Base-by-base conservation (phyloP, 2,113 vertebrate genomes). In the Pontoporia blainvillei region DNA sequence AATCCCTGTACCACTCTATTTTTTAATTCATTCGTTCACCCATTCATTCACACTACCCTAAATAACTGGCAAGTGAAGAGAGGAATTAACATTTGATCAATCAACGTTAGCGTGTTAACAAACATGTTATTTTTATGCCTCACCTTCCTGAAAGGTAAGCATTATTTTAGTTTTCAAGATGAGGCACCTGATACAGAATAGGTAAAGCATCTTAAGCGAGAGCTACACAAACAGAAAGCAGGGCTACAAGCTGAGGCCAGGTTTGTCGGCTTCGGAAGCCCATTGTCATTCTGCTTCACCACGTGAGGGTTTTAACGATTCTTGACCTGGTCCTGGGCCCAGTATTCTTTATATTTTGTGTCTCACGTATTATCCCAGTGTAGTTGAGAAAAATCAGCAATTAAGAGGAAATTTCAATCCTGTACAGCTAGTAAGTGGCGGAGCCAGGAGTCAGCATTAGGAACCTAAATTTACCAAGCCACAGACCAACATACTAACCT, bases 221-320 rank as follows among this genome's bases (percentile, higher is more conserved):
- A 69, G 21, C 7, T 21, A 2, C 3, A n/a, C 14, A 27, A 2
- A 14, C 18, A 36, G 14, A 25, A 29, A 49, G 46, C 9, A n/a
- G 11, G 23, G 2, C 31, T 41, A 11, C 29, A 8, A 34, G 13
- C 57, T 20, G 20, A 78, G 54, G n/a, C 1, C 23, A n/a, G 34
- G 8, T 36, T 3, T n/a, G 25, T 11, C 23, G 2, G 2, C 6
- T 82, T 73, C n/a, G 17, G 4, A 18, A 44, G 21, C 17, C 29
- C 1, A 0, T 23, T 49, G 25, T 57, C 10, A 34, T 20, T 29
- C 59, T 27, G 0, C 8, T 21, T 62, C 6, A 15, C 5, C 0
- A 0, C 3, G 3, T 36, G 34, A 84, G 36, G 0, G 2, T 41
- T 41, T 94, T 71, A 17, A 71, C 5, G 3, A 4, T n/a, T 46